Base-by-base conservation (phyloP, 2,888 invertebrate genomes). In the Drosophila formosana region DNA sequence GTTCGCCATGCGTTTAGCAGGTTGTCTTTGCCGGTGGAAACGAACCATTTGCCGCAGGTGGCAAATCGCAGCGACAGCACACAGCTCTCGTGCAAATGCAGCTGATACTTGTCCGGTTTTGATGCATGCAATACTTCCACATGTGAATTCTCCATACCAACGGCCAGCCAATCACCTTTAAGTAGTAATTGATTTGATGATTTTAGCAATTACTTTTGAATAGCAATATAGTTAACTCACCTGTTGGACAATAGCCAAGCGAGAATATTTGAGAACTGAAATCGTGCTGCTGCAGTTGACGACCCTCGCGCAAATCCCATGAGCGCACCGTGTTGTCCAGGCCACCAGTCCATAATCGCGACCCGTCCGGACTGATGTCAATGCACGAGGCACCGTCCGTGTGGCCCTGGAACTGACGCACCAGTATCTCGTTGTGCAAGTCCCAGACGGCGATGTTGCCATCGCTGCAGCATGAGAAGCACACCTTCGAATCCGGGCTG, bases 391-490 rank as follows among this genome's bases (percentile, higher is more conserved):
- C 99, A 76, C 99, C 99, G 93, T 99, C 99, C 63, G 98, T 98
- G 93, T 99, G 99, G 1, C 99, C 99, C 94, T 97, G 97, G 93
- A 97, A 97, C 93, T 97, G 97, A 86, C 98, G 95, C 91, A 98
- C 97, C 91, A 98, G 94, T 66, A 96, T 96, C 93, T 98, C 98
- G 93, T 96, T 97, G 88, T 96, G 96, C 52, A 97, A 93, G 92
- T 97, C 99, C 98, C 98, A 99, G 3, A 99, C 98, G 32, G 98
- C 98, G 89, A 99, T 98, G 93, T 98, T 97, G 37, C 99, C 99
- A 92, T 99, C 99, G 87, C 98, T 98, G 94, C 99, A 99, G 93
- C 99, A 99, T 91, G 98, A 98, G 94, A 99, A 99, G 94, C 99
- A 98, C 71, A 98, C 97, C 94, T 98, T 98, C 69, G 97, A 97